Percentiles rank a stretch among this genome's conserved stretches.
phyloP scores from a whole-genome alignment of 2,797 vertebrate species.

The Enteromius thamalakanensis region DNA sequence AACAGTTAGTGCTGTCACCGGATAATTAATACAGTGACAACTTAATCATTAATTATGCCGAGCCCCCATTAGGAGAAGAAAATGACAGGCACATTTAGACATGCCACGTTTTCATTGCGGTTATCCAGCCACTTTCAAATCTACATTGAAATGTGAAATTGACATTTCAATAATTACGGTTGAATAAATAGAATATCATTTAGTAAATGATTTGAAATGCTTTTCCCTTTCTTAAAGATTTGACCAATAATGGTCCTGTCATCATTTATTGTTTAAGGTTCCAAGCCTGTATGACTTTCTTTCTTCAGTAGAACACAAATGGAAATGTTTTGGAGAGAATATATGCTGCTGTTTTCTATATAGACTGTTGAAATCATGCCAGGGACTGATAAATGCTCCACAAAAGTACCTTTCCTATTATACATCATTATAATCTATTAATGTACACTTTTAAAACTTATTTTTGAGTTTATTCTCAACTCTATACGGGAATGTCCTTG shows the following conservation, averaged over 20 bases:
- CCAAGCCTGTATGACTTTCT: not conserved
- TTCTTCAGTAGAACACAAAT: not conserved
- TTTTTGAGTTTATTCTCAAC: not conserved
- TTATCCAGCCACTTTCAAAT: conserved; percentile 2
- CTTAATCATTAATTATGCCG: conserved; percentile 35
- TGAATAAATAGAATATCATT: not conserved
- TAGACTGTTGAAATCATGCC: not conserved
- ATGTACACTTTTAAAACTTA: not conserved
- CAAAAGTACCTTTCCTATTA: not conserved
- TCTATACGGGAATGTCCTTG: not conserved
- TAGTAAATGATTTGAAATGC: not conserved
- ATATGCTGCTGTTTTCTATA: not conserved
- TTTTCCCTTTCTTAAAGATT: not conserved
- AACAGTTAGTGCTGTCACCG: conserved; percentile 40
- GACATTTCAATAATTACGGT: not conserved
- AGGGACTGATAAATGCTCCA: not conserved
- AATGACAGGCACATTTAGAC: conserved; percentile 24
- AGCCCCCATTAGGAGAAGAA: conserved; percentile 12
- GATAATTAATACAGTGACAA: conserved; percentile 37
- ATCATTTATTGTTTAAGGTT: not conserved
- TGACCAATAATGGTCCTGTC: not conserved
- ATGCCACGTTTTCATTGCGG: conserved; percentile 1
- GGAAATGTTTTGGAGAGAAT: not conserved
- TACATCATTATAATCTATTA: not conserved
- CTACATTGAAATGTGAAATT: not conserved